Evolutionary conservation across 2,797 vertebrate genomes (phyloP).

Genomic region (Neosilurus mollespiculum): DNA sequence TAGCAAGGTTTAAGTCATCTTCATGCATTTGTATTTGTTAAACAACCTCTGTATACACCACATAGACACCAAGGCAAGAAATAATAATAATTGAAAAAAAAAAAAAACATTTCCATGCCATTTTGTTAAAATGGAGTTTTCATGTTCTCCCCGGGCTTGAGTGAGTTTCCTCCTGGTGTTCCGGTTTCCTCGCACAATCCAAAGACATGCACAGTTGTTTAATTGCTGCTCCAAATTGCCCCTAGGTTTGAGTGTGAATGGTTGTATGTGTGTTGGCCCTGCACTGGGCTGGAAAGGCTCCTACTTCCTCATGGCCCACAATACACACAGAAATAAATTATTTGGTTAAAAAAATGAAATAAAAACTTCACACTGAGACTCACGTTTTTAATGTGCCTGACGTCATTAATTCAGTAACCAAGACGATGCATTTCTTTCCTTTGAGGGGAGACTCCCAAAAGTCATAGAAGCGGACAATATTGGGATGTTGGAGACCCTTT

Average conservation of each 20-base stretch:
- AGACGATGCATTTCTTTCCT: slow-evolving; percentile 94
- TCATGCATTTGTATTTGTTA: not conserved
- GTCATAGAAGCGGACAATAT: slow-evolving; percentile 98
- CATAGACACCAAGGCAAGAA: not conserved
- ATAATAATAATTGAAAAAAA: too few species aligned
- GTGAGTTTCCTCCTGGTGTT: too few species aligned
- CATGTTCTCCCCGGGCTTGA: too few species aligned
- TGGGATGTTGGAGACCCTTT: slow-evolving; percentile 96
- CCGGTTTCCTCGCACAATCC: too few species aligned
- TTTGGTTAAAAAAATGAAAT: not conserved
- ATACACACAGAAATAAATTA: not conserved
- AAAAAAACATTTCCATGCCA: too few species aligned
- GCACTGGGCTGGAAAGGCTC: too few species aligned
- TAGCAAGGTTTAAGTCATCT: not conserved
- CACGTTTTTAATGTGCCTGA: slow-evolving; percentile 98
- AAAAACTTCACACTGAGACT: slow-evolving; percentile 60
- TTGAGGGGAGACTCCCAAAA: slow-evolving; percentile 97
- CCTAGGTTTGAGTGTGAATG: too few species aligned
- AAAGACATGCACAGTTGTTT: too few species aligned
- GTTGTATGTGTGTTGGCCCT: too few species aligned
- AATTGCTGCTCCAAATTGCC: too few species aligned
- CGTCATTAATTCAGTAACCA: slow-evolving; percentile 98
- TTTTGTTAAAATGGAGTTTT: too few species aligned
- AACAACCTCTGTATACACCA: not conserved
- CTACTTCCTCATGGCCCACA: too few species aligned